phyloP scores from a whole-genome alignment of 2,113 vertebrate species.

The Antigone vipio region DNA sequence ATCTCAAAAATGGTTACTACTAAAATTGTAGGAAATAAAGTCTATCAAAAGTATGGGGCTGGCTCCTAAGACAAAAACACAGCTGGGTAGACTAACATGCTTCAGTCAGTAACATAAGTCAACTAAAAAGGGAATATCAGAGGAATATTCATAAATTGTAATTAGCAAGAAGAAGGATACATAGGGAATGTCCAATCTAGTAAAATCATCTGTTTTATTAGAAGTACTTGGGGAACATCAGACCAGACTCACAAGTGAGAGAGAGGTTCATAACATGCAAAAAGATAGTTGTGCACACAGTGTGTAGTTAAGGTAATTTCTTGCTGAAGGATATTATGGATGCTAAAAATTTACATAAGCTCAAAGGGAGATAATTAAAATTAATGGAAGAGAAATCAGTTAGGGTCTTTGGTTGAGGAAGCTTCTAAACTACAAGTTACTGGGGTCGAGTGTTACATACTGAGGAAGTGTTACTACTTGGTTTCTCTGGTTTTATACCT shows the following conservation, averaged over 20 bases:
- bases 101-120: not conserved
- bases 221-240: not conserved
- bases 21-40: not conserved
- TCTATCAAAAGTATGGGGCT: not conserved
- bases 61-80: not conserved
- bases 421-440: not conserved
- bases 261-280: not conserved
- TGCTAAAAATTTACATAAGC: not conserved
- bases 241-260: not conserved
- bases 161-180: not conserved
- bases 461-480: not conserved
- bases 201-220: not conserved
- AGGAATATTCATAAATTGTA: not conserved
- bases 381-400: not conserved
- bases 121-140: not conserved
- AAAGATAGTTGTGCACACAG: not conserved
- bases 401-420: not conserved
- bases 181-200: not conserved
- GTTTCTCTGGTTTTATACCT: not conserved
- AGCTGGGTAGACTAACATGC: not conserved
- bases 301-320: not conserved
- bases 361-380: not conserved
- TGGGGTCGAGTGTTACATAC: fast-evolving
- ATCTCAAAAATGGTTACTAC: not conserved
- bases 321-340: not conserved